Conservation (phyloP, 92 coral and sea anemone species). For the Zoanthus solanderi region DNA sequence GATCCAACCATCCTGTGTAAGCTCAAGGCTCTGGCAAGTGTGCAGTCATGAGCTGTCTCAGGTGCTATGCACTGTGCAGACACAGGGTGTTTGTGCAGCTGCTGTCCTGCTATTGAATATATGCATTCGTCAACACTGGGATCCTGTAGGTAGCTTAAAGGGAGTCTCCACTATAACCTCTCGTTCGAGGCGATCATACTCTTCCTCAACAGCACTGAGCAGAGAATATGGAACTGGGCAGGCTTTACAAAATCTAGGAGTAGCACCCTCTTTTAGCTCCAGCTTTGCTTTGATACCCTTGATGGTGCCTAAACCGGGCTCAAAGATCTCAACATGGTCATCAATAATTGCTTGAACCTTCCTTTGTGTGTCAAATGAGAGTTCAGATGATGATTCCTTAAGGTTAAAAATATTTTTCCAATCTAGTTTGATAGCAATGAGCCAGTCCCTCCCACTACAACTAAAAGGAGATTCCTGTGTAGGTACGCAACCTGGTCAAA, state of each 20-base stretch:
- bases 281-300: no score
- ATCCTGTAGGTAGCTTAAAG: neutral
- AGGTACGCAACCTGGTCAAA: conserved; percentile 30
- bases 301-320: no score
- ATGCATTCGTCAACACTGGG: conserved; percentile 55
- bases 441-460: conserved; percentile 27
- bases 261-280: no score
- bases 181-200: conserved; percentile 16
- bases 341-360: conserved; percentile 18
- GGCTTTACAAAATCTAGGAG: conserved; percentile 36
- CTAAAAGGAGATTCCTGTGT: conserved; percentile 40
- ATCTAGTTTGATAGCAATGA: no score
- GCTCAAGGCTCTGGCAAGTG: no score
- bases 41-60: conserved; percentile 41
- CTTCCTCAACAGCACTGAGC: no score
- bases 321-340: conserved; percentile 20
- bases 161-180: conserved; percentile 19
- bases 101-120: no score
- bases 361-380: conserved; percentile 10
- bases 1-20: conserved; percentile 51
- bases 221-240: conserved; percentile 41
- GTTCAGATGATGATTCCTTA: conserved; percentile 25
- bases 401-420: no score
- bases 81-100: conserved; percentile 51
- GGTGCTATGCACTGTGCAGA: no score